Evolutionary conservation across 1,140 invertebrate genomes (phyloP).

Genomic region (Trachymyrmex septentrionalis): DNA sequence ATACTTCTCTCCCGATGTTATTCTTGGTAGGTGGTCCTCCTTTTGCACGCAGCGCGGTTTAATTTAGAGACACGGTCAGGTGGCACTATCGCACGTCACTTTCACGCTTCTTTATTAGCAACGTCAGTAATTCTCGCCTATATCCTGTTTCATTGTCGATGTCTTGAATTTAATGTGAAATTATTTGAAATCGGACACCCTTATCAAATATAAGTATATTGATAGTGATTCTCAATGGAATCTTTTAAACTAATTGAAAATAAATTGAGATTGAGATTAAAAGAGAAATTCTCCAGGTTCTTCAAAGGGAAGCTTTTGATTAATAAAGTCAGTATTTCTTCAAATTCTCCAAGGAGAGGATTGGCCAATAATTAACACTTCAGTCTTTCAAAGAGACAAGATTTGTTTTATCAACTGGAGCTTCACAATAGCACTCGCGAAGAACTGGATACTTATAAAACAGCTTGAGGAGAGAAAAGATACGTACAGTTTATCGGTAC

Average conservation of each 20-base stretch:
- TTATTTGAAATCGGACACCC: no score
- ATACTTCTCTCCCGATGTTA: constrained; percentile 47
- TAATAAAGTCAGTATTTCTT: neutral
- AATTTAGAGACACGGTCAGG: constrained; percentile 67
- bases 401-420: neutral
- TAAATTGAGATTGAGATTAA: neutral
- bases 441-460: neutral
- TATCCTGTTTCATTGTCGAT: neutral
- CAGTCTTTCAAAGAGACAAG: neutral
- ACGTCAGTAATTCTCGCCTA: neutral
- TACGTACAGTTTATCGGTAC: neutral
- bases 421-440: neutral
- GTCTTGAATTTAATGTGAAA: neutral
- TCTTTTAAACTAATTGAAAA: neutral
- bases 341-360: neutral
- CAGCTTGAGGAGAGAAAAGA: neutral
- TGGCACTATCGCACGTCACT: constrained; percentile 47
- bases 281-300: neutral
- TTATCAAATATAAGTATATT: neutral
- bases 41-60: constrained; percentile 53
- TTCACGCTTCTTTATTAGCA: neutral
- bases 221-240: neutral
- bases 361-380: neutral
- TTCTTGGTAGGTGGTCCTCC: constrained; percentile 57
- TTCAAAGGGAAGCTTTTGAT: neutral